Base-by-base conservation (phyloP, 2,888 invertebrate genomes). In the Melanostoma scalare region DNA sequence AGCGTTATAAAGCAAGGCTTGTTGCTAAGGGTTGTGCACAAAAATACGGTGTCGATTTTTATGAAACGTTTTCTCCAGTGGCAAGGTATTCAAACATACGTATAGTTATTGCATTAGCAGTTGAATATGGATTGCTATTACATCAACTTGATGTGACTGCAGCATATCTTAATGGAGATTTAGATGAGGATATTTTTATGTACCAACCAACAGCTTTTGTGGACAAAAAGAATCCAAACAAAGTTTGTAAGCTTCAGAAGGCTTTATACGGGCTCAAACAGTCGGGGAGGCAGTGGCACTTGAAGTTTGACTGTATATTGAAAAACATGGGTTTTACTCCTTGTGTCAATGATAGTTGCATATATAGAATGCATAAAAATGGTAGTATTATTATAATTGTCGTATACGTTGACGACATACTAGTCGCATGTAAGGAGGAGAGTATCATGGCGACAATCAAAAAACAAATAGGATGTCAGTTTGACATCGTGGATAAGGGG, bases 11-110 rank as follows among this genome's bases (percentile, higher is more conserved):
- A 35, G 38, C 53, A 53, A 38, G 42, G 9, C 30, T 73, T 5
- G 63, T 73, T 5, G 65, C 65, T 4, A 65, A 74, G 31, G 48
- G 56, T 6, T 74, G 56, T 46, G 10, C 10, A 3, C 63, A 73
- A 35, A 53, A 55, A 30, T 8, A 46, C 9, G 63, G 55, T 9
- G 31, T 65, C 46, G 75, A 68, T 75, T 75, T 58, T 52, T 33
- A 8, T 5, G 60, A 68, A 36, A 75, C 75, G 10, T 68, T 75
- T 35, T 68, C 68, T 20, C 53, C 44, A 3, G 75, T 75, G 20
- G 68, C 60, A 8, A 52, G 68, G 8, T 48, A 67, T 30, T 76
- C 60, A 0, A 61, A 30, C 2, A 76, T 69, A 33, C 52, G 76
- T 2, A n/a, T 74, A 10, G 35, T 58, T 10, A 52, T 74, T 40